These are phyloP conservation scores for Lissocephala sabroskyi DNA, from an alignment of 2,888 invertebrate species.

Conservation along the genomic window DNA sequence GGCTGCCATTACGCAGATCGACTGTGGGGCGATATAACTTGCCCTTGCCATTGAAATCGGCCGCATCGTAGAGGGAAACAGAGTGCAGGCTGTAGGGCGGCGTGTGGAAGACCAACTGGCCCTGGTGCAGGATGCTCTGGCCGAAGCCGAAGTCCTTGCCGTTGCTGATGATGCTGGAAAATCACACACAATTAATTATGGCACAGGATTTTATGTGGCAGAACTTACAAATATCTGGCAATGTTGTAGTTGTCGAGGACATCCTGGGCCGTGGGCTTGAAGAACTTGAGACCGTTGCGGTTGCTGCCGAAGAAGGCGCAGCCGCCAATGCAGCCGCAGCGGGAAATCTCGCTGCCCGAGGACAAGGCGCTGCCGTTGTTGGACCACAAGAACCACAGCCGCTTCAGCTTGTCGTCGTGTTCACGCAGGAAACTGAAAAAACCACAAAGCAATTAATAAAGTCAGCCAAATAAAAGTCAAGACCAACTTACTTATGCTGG, in stretches of 20 bases:
- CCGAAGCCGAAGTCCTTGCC: conserved; percentile 93
- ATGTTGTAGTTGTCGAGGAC: conserved; percentile 87
- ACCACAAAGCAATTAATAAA: conserved; percentile 1
- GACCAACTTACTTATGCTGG: conserved; percentile 79
- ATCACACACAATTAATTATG: background rate
- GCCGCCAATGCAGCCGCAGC: conserved; percentile 97
- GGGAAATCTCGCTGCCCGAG: conserved; percentile 77
- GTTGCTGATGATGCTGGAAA: conserved; percentile 79
- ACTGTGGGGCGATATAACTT: conserved; percentile 66
- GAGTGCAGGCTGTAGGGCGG: conserved; percentile 88
- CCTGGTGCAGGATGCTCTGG: conserved; percentile 91
- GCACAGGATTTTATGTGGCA: background rate
- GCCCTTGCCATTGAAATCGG: conserved; percentile 70
- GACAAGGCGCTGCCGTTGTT: conserved; percentile 52
- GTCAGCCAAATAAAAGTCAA: background rate
- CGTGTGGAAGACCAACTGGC: conserved; percentile 90
- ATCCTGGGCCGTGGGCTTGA: conserved; percentile 87
- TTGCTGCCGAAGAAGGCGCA: conserved; percentile 96
- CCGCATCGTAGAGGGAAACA: conserved; percentile 81
- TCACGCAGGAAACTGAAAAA: conserved; percentile 78
- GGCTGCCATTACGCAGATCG: conserved; percentile 66
- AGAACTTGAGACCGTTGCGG: conserved; percentile 89
- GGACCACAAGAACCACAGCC: conserved; percentile 97
- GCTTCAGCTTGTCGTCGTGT: conserved; percentile 87
- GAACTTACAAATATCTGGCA: conserved; percentile 75